These are phyloP conservation scores for Tineola bisselliella DNA, from an alignment of 2,888 invertebrate genomes.

Conservation along the genomic window DNA sequence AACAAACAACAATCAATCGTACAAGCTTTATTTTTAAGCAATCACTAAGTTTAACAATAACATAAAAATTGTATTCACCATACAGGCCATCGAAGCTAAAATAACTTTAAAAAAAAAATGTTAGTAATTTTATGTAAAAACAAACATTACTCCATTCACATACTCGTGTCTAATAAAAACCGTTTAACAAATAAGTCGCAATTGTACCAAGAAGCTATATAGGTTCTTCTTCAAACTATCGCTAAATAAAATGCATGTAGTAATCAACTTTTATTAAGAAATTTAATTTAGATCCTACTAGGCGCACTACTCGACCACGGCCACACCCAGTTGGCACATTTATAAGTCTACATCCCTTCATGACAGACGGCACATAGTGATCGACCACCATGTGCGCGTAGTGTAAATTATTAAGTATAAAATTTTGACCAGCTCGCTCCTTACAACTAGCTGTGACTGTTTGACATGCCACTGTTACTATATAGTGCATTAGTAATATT, in stretches of 20 bases:
- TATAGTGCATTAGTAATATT: constrained; percentile 38
- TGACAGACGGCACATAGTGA: too few species aligned
- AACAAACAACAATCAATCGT: background rate
- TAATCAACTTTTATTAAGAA: too few species aligned
- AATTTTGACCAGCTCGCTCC: constrained; percentile 10
- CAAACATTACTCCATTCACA: background rate
- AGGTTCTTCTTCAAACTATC: too few species aligned
- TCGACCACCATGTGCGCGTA: too few species aligned
- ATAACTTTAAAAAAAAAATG: background rate
- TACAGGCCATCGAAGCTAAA: background rate
- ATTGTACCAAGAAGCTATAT: background rate
- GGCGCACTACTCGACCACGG: too few species aligned
- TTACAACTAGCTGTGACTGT: constrained; percentile 52
- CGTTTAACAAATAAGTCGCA: background rate
- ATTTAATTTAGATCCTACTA: too few species aligned
- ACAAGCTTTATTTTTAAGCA: background rate
- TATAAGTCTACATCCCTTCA: too few species aligned
- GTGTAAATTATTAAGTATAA: too few species aligned
- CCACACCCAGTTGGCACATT: too few species aligned
- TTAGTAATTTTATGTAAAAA: background rate
- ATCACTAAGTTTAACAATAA: background rate
- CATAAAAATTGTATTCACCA: background rate
- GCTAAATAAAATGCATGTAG: too few species aligned
- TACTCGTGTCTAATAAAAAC: background rate
- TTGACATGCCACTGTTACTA: constrained; percentile 31